Base-by-base conservation (phyloP, 2,888 invertebrate genomes). In the Kuschelorhynchus macadamiae region DNA sequence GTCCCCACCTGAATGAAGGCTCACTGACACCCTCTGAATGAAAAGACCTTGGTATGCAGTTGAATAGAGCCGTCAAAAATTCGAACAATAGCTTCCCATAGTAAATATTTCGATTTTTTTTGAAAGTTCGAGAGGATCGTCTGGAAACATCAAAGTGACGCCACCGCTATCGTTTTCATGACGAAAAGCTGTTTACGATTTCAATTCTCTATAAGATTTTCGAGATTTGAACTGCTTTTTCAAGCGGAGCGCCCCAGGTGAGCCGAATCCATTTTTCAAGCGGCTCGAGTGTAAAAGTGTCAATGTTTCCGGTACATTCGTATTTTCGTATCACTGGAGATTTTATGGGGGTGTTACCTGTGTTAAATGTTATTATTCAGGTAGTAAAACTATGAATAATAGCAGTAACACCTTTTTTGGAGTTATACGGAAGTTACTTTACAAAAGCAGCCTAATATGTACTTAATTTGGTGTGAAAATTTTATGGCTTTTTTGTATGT, bases 121-220 rank as follows among this genome's bases (percentile, higher is more conserved):
- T 7, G 32, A 59, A 32, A 21, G 44, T 41, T 64, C 39, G 64
- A 64, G 72, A 71, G 74, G 65, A 69, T 66, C 66, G 69, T 70
- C 72, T 73, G 70, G 71, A 67, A 66, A 72, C 69, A 71, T 74
- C 72, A 75, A 76, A 75, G 71, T 72, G 79, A 78, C 79, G 78
- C 79, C 79, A 79, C 78, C 77, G 75, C 75, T 72, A 71, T 50
- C 60, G 68, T 74, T 70, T 74, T 70, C 46, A 50, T 63, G 66
- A 74, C 74, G 70, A 68, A 75, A 72, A 60, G 69, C 52, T 47
- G 61, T 57, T 67, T 62, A 50, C 33, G 47, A 33, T 52, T 50
- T 44, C 44, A 57, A 66, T 59, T 57, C 25, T 36, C 16, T 11
- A 20, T 30, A 36, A 20, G 21, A 39, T 16, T 36, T 52, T 52